Conservation (phyloP, 2,797 vertebrate genomes). For the Dermochelys coriacea region DNA sequence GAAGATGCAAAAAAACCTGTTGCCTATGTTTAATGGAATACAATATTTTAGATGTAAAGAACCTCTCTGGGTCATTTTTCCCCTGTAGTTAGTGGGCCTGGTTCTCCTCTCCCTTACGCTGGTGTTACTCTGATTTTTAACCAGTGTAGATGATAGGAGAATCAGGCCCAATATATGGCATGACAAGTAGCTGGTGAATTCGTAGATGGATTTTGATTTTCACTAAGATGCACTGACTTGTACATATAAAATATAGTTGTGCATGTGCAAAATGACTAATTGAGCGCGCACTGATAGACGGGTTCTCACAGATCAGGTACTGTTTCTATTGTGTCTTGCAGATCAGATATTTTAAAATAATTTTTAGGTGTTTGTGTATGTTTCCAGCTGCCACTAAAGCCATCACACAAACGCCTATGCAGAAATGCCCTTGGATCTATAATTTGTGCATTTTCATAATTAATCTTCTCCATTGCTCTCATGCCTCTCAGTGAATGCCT, state of each 20-base stretch:
- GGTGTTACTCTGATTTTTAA: background rate
- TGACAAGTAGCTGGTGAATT: background rate
- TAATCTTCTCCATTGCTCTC: background rate
- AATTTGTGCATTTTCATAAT: background rate
- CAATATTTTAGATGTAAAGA: background rate
- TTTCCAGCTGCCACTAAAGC: background rate
- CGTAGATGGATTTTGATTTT: background rate
- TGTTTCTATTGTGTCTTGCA: background rate
- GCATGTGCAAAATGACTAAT: background rate
- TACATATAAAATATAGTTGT: accelerated
- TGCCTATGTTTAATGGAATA: background rate
- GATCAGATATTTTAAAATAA: background rate
- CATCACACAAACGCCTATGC: background rate
- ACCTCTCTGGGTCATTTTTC: background rate
- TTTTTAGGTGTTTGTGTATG: background rate
- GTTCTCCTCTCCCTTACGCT: background rate
- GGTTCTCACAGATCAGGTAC: background rate
- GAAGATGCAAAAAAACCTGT: background rate
- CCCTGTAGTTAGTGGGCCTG: background rate
- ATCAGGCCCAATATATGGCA: background rate
- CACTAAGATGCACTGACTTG: background rate
- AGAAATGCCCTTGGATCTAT: background rate
- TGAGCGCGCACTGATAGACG: background rate
- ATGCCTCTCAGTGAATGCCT: background rate
- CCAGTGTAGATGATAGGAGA: background rate